Evolutionary conservation across 2,797 vertebrate genomes (phyloP).

Genomic region (Dromococcyx pavoninus): DNA sequence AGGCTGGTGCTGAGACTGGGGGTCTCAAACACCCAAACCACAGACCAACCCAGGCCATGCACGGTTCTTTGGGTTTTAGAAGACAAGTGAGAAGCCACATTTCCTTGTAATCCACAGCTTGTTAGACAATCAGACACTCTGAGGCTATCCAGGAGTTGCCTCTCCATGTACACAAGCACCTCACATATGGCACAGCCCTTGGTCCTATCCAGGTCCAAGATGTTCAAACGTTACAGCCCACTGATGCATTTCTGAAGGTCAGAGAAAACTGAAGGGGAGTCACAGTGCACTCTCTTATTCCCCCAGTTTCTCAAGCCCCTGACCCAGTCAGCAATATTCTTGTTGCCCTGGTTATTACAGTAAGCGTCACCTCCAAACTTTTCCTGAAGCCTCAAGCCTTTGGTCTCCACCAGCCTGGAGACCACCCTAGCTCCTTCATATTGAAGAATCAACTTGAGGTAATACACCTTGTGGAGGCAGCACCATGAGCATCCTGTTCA

Average conservation of each 20-base stretch:
- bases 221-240: not conserved
- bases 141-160: not conserved
- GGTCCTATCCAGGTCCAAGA: not conserved
- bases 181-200: fast-evolving
- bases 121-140: not conserved
- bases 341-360: not conserved
- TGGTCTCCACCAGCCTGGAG: not conserved
- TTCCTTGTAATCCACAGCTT: not conserved
- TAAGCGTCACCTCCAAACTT: not conserved
- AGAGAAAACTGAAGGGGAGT: not conserved
- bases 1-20: fast-evolving
- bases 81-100: fast-evolving
- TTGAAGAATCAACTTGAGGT: not conserved
- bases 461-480: fast-evolving
- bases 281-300: not conserved
- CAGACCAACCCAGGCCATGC: not conserved
- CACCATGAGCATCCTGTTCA: not conserved
- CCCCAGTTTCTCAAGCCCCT: not conserved
- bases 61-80: not conserved
- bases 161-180: fast-evolving
- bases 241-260: not conserved
- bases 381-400: not conserved
- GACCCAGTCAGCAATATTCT: not conserved
- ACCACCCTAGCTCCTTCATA: not conserved
- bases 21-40: not conserved